Percentiles rank a stretch among this genome's conserved stretches.
Evolutionary conservation across 2,113 vertebrate genomes (phyloP).

Genomic region (Piaya cayana): DNA sequence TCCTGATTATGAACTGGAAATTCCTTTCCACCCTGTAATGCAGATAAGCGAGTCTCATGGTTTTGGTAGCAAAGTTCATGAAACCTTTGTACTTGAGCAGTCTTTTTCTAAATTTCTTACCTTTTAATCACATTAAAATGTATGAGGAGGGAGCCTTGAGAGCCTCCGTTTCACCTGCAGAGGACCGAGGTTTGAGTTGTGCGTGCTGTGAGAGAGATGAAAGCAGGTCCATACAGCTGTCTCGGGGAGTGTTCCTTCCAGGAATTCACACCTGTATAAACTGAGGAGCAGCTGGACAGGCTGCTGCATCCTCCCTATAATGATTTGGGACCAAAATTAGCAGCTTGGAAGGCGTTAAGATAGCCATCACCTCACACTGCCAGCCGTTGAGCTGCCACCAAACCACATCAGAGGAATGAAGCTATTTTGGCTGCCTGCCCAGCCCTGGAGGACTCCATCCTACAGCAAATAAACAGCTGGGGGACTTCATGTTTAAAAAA

Average conservation of each 20-base stretch:
- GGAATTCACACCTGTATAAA: background rate
- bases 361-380: background rate
- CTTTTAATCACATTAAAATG: background rate
- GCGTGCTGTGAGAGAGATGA: background rate
- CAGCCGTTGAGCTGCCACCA: background rate
- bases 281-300: background rate
- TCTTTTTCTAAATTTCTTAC: background rate
- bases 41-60: background rate
- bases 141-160: background rate
- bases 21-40: background rate
- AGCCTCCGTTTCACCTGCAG: fast-evolving
- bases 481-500: background rate
- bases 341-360: background rate
- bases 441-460: background rate
- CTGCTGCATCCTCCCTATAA: background rate
- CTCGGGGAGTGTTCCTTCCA: background rate
- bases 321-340: background rate
- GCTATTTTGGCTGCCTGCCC: background rate
- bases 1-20: slow-evolving; percentile 41
- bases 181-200: background rate
- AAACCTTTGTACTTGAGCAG: background rate
- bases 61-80: background rate
- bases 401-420: background rate
- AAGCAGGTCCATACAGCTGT: background rate
- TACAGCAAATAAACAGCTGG: slow-evolving; percentile 14